phyloP scores from a whole-genome alignment of 2,797 vertebrate species.

The Cyclura pinguis region DNA sequence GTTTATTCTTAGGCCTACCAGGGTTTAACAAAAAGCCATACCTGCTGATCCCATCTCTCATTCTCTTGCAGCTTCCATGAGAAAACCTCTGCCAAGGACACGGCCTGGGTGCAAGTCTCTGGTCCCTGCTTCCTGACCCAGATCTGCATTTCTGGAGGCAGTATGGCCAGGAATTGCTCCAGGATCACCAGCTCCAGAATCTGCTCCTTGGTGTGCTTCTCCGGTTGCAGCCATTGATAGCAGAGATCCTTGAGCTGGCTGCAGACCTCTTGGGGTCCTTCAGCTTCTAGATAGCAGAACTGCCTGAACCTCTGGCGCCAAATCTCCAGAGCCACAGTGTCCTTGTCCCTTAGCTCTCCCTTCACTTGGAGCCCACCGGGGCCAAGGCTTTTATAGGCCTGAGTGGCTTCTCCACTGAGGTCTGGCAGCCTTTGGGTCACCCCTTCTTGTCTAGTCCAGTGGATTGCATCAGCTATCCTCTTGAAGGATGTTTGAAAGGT shows the following conservation, averaged over 20 bases:
- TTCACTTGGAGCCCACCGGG: neutral
- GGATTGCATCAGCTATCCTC: neutral
- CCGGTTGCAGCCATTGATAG: constrained; percentile 18
- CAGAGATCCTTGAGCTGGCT: constrained; percentile 16
- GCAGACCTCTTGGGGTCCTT: constrained; percentile 8
- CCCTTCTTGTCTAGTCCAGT: neutral
- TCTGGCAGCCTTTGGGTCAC: neutral
- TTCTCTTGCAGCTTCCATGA: constrained; percentile 1
- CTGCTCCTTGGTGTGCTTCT: constrained; percentile 25
- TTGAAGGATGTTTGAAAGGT: neutral
- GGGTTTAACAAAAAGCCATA: neutral
- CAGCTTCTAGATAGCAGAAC: constrained; percentile 27
- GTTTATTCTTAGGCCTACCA: no score
- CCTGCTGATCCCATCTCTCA: constrained; percentile 16
- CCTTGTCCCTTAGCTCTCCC: neutral
- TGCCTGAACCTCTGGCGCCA: constrained; percentile 10
- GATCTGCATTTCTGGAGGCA: constrained; percentile 11
- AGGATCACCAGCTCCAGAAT: constrained; percentile 15
- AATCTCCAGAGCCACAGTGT: neutral
- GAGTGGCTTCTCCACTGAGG: neutral
- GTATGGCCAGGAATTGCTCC: constrained; percentile 25
- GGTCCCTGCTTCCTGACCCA: constrained; percentile 15
- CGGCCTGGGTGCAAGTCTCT: constrained; percentile 2
- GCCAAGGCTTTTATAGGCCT: neutral
- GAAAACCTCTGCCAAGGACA: constrained; percentile 19